A percentile compares a stretch with the other conserved stretches of the same genome.
Conservation (phyloP, 2,797 vertebrate species). For the Hybognathus amarus region DNA sequence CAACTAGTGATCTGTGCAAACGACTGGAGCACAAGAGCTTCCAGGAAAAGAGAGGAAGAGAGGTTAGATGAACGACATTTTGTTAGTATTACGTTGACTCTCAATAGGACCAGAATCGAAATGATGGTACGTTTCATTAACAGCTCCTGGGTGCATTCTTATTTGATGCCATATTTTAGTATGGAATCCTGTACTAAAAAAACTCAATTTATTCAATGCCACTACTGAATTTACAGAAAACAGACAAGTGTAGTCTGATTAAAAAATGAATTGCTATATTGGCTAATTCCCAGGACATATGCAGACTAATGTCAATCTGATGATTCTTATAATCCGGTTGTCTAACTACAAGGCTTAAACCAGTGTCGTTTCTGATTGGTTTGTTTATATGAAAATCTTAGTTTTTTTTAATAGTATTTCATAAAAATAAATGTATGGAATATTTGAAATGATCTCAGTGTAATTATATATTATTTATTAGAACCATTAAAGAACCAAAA, state of each 20-base stretch:
- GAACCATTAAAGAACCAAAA: background rate
- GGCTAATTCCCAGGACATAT: too few species aligned
- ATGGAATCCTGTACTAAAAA: background rate
- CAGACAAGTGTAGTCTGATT: too few species aligned
- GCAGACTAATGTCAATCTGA: too few species aligned
- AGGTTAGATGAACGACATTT: background rate
- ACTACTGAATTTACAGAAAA: background rate
- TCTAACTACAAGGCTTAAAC: background rate
- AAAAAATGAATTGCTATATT: background rate
- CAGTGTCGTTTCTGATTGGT: background rate
- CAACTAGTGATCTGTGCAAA: conserved; percentile 11
- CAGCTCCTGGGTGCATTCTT: background rate
- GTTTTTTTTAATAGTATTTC: background rate
- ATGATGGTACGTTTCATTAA: background rate
- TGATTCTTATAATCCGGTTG: background rate
- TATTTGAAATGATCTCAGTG: background rate
- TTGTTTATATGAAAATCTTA: background rate
- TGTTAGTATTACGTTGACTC: too few species aligned
- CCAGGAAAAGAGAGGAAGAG: background rate
- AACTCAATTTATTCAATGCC: background rate
- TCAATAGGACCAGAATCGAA: background rate
- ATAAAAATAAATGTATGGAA: background rate
- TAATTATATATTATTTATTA: background rate
- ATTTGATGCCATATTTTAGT: background rate
- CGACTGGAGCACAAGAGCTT: background rate